Evolutionary conservation across 2,797 vertebrate species (phyloP), one percentile per base, ranked within the genome.

Genomic region (Psittacula echo): DNA sequence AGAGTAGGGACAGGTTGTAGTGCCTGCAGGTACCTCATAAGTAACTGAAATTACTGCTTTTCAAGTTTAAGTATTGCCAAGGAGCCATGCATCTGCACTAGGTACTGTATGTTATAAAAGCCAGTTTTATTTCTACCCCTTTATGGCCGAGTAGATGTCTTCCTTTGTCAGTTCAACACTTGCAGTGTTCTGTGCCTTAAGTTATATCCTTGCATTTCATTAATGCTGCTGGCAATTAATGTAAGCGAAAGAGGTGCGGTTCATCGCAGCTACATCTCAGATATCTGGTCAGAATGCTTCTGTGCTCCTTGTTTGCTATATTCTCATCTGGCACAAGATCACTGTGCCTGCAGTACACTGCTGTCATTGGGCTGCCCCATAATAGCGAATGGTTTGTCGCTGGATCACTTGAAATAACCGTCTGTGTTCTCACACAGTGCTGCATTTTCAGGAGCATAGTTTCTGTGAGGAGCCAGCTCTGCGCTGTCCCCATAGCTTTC

Each of bases 381-480:
- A 71, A 41, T 21, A 70, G 62, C 0, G 1, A 74, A 11, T 20
- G 24, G 29, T 89, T 85, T 94, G 71, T 87, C 1, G 0, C 60
- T 71, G 41, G 11, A 77, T 90, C 60, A 39, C 62, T 81, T 51
- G 73, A 73, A 76, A 39, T 86, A 76, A 54, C 21, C 21, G 27
- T 12, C 47, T 5, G 1, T 60, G 54, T 39, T 81, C 85, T 80
- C 0, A 0, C 44, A 73, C 6, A 1, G 32, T 3, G 3, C 53
- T 70, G 73, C 27, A 5, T 75, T 71, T 90, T 26, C 32, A 47
- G 85, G 64, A 85, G 12, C 45, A 2, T 0, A 0, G 26, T 34
- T 41, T n/a, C 34, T 82, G 66, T 2, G 16, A 75, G 30, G 42
- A 87, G 74, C 64, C 56, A 37, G 56, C 79, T 60, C 65, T n/a